Base-by-base conservation (phyloP, 2,888 invertebrate genomes). In the Euzophera pinguis region DNA sequence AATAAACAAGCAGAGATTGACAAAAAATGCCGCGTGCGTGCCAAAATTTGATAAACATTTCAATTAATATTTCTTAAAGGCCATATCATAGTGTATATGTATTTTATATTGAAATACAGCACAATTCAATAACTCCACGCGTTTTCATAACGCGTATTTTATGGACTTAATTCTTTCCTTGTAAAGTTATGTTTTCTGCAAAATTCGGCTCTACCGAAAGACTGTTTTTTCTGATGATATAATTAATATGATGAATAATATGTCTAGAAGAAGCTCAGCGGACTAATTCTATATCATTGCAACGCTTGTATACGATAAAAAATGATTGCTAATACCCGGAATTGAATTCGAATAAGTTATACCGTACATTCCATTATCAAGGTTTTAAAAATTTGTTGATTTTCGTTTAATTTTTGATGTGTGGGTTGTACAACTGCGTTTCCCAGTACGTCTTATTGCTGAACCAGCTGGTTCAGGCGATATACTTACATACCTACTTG, bases 401-500 rank as follows among this genome's bases (percentile, higher is more conserved):
- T 74, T 65, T 71, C 63, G 63, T 67, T 65, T 64, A 52, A 12
- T 51, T 54, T 54, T 55, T 39, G 50, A 60, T 62, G 69, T 71
- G 77, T 78, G 75, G 76, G 74, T 77, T 77, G 62, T 64, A 67
- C 64, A 59, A 63, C 61, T 60, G 60, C 57, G 52, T 61, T 63
- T 57, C 58, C 62, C 54, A 57, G 61, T 59, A 56, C 59, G 55
- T 61, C 61, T 56, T 56, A 50, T 58, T 51, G 47, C 29, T 32
- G 57, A 47, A 60, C 62, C 56, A 3, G 5, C 22, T 22, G 22
- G 22, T 51, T 57, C 58, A 37, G 53, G 43, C 27, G 50, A 67
- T 69, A 73, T 73, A 72, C 77, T 76, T 77, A 75, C 74, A 71
- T 77, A 80, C 69, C 68, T 74, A 83, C 81, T 88, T 88, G 89